These are phyloP conservation scores for Crotalus horridus DNA, from an alignment of 2,113 vertebrate species.

Conservation along the genomic window DNA sequence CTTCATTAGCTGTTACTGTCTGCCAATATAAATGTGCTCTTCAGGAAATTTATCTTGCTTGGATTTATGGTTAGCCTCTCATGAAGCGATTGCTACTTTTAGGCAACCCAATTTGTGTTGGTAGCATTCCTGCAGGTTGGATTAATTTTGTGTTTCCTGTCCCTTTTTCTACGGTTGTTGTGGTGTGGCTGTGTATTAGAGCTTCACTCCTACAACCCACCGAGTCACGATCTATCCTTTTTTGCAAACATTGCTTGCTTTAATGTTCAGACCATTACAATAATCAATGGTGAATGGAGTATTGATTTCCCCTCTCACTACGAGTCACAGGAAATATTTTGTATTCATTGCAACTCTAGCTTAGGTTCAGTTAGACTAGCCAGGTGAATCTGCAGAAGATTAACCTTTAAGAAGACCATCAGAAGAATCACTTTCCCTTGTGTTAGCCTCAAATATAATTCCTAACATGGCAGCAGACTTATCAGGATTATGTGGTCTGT, in stretches of 20 bases:
- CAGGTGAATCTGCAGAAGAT: neutral
- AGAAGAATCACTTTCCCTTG: neutral
- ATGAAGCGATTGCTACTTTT: slow-evolving; percentile 74
- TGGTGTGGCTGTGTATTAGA: slow-evolving; percentile 24
- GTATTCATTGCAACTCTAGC: neutral
- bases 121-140: slow-evolving; percentile 65
- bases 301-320: neutral
- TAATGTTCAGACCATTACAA: neutral
- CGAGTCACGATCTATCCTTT: slow-evolving; percentile 30
- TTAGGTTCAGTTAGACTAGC: neutral
- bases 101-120: slow-evolving; percentile 65
- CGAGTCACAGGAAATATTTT: neutral
- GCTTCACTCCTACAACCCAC: slow-evolving; percentile 27
- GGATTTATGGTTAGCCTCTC: slow-evolving; percentile 68
- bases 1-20: slow-evolving; percentile 70
- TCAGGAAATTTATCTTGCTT: slow-evolving; percentile 69
- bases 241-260: slow-evolving; percentile 9
- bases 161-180: slow-evolving; percentile 22
- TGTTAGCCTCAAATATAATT: neutral
- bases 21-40: slow-evolving; percentile 56
- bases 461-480: neutral
- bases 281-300: neutral
- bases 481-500: neutral
- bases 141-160: slow-evolving; percentile 35
- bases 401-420: neutral